phyloP scores from a whole-genome alignment of 2,888 invertebrate genomes.

The Apamea sordens region DNA sequence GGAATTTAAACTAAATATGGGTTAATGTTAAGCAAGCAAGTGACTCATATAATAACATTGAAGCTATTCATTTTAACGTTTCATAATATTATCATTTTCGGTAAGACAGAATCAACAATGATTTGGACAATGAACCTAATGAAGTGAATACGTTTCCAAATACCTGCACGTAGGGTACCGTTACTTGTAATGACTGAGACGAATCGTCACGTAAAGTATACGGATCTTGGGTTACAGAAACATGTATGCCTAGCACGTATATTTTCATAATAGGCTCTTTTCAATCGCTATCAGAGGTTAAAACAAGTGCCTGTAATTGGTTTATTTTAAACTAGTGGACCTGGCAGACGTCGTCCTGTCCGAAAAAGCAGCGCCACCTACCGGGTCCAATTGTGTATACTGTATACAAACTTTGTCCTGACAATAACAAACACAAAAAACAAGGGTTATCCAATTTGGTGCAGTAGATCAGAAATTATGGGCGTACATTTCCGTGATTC shows the following conservation, averaged over 20 bases:
- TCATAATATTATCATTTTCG: conserved; percentile 36
- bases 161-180: conserved; percentile 28
- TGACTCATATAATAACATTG: conserved; percentile 46
- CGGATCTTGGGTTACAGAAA: conserved; percentile 8
- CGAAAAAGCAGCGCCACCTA: too few species aligned
- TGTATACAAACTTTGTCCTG: too few species aligned
- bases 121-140: conserved; percentile 34
- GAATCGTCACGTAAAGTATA: conserved; percentile 40
- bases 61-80: conserved; percentile 17
- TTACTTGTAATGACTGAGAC: conserved; percentile 40
- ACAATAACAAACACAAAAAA: too few species aligned
- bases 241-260: conserved; percentile 29
- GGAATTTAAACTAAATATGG: conserved; percentile 50
- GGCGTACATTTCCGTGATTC: too few species aligned
- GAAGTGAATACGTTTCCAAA: conserved; percentile 25
- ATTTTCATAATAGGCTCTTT: conserved; percentile 17
- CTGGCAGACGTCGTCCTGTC: too few species aligned
- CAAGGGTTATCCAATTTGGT: too few species aligned
- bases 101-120: conserved; percentile 15
- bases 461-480: too few species aligned
- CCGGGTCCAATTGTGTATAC: too few species aligned
- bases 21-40: conserved; percentile 43
- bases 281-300: not conserved
- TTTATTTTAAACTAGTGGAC: not conserved
- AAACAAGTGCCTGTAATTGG: not conserved